Percentiles rank a stretch among this genome's conserved stretches.
phyloP scores from a whole-genome alignment of 2,113 vertebrate genomes.

The Platycercus adscitus region DNA sequence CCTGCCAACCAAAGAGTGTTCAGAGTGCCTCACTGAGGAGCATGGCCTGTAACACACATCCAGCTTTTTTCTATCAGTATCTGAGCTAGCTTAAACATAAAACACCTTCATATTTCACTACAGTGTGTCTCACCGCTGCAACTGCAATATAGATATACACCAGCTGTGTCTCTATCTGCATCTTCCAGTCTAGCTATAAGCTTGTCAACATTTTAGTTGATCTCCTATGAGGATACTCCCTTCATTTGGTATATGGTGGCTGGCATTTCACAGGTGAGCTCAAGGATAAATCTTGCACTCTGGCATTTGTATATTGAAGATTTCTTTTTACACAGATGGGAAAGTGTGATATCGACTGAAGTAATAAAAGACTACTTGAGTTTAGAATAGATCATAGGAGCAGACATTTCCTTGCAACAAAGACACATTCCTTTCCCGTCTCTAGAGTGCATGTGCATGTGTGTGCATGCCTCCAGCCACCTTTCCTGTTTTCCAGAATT shows the following conservation, averaged over 20 bases:
- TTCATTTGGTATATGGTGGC: neutral
- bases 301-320: neutral
- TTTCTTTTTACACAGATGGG: neutral
- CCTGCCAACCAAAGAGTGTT: neutral
- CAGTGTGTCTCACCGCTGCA: rapidly evolving
- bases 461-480: neutral
- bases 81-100: neutral
- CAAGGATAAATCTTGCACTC: constrained; percentile 6
- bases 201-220: neutral
- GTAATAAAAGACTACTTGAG: constrained; percentile 1
- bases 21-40: neutral
- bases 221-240: neutral
- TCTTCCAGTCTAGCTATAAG: neutral
- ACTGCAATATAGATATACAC: neutral
- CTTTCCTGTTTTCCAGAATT: neutral
- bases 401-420: neutral
- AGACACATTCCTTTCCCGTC: neutral
- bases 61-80: neutral
- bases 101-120: neutral
- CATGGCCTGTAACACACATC: neutral
- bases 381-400: neutral
- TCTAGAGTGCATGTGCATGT: neutral
- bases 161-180: neutral
- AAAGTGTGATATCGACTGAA: constrained; percentile 16
- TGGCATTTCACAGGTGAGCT: constrained; percentile 12